Evolutionary conservation across 2,888 invertebrate species (phyloP).

Genomic region (Criorhina ranunculi): DNA sequence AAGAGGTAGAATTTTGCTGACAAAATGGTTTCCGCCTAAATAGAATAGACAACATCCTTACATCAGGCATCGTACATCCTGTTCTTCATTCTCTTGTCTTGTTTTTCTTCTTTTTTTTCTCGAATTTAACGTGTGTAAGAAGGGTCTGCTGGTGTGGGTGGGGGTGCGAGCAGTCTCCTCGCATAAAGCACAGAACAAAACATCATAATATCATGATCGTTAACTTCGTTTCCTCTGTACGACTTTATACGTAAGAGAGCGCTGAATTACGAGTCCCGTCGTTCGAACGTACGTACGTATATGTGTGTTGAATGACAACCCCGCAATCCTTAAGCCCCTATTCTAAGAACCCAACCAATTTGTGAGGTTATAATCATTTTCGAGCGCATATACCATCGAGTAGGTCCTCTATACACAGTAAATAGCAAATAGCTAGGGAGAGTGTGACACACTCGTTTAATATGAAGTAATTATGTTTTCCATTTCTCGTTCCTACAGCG

Average conservation of each 20-base stretch:
- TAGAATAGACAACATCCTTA: constrained; percentile 54
- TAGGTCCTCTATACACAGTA: constrained; percentile 25
- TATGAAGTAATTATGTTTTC: constrained; percentile 67
- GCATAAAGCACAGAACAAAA: constrained; percentile 42
- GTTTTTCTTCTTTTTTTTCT: neutral
- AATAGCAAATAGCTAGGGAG: constrained; percentile 44
- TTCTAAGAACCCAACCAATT: constrained; percentile 47
- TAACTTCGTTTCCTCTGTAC: constrained; percentile 47
- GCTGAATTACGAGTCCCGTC: constrained; percentile 28
- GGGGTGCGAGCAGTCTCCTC: constrained; percentile 3
- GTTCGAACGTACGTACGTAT: neutral
- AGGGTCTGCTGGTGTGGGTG: neutral
- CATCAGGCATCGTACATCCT: constrained; percentile 46
- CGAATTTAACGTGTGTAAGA: constrained; percentile 16
- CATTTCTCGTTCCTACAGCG: constrained; percentile 44
- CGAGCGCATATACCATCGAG: constrained; percentile 38
- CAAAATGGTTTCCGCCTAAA: constrained; percentile 49
- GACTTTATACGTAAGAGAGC: constrained; percentile 21
- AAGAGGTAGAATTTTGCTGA: constrained; percentile 35
- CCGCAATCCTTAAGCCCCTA: neutral
- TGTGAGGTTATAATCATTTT: constrained; percentile 59
- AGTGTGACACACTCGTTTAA: constrained; percentile 64
- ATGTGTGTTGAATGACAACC: constrained; percentile 6
- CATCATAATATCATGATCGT: constrained; percentile 53
- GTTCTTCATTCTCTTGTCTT: constrained; percentile 11